A percentile compares a stretch with the other conserved stretches of the same genome.
Evolutionary conservation across 2,888 invertebrate genomes (phyloP).

Genomic region (Luperina nickerlii): DNA sequence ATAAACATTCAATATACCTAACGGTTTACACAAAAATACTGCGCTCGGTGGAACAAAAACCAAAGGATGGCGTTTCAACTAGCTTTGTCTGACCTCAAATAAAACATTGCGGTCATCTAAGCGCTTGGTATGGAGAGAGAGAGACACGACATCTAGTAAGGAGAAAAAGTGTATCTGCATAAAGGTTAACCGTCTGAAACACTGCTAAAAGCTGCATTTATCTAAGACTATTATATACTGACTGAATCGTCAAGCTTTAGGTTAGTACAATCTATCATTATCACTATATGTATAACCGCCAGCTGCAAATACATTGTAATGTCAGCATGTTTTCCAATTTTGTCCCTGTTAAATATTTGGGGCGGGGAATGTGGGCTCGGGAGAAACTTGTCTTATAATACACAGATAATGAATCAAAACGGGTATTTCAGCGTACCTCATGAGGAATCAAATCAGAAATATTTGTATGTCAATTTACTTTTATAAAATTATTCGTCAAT

Average conservation of each 20-base stretch:
- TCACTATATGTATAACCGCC: background rate
- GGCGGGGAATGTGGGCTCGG: background rate
- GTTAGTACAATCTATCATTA: background rate
- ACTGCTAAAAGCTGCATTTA: background rate
- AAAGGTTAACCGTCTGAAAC: background rate
- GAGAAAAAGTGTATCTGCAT: background rate
- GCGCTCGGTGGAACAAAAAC: background rate
- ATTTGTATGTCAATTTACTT: background rate
- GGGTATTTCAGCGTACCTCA: background rate
- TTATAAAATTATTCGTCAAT: background rate
- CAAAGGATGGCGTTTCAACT: background rate
- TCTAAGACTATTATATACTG: background rate
- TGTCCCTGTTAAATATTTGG: slow-evolving; percentile 1
- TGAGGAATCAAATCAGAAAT: background rate
- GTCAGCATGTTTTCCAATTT: slow-evolving; percentile 1
- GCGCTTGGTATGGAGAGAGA: background rate
- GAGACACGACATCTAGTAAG: background rate
- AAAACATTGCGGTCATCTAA: background rate
- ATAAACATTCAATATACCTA: background rate
- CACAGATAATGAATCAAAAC: background rate
- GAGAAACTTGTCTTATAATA: background rate
- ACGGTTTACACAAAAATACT: background rate
- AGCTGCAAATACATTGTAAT: background rate
- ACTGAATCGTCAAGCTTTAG: background rate
- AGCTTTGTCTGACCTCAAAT: background rate